Evolutionary conservation across 1,140 invertebrate species (phyloP), one percentile per base, ranked within the genome.

Genomic region (Maniola jurtina): DNA sequence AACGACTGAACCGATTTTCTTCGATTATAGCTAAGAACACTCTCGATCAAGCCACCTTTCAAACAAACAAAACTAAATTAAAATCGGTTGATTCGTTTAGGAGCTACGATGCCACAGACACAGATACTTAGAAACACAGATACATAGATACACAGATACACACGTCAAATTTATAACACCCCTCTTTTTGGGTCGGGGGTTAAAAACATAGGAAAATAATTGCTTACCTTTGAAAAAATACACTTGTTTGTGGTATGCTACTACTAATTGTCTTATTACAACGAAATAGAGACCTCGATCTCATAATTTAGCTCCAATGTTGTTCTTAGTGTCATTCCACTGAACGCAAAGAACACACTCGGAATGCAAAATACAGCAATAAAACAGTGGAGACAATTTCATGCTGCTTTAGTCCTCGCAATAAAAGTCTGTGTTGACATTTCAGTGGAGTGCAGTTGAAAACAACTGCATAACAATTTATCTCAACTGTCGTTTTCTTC

Each of bases 341-440:
- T 55, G 52, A 55, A 55, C 52, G 52, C 52, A 55, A 55, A 55
- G 52, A 34, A 55, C 25, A 35, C 52, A 55, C 52, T 55, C 16
- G 33, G 25, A 55, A 55, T 55, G 52, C 33, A 34, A 45, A 55
- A 55, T 55, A 34, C 52, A 35, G 33, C 52, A 55, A 55, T 55
- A 55, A 13, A 55, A 34, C 52, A 55, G 52, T n/a, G 33, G 52
- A 34, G 52, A 55, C 52, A 55, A 55, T 55, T 55, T 55, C 33
- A 34, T 55, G 33, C 52, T 55, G 52, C 25, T 55, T 55, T 55
- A 55, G 52, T 55, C 11, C 52, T 55, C 52, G 52, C 52, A 55
- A 55, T 55, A 55, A 55, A 55, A 55, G 52, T 55, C 52, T 55
- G 52, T 55, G 52, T 55, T 55, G 52, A 55, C 52, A 13, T 55